A percentile compares a stretch with the other conserved stretches of the same genome.
These are phyloP conservation scores for Anarsia innoxiella DNA, from an alignment of 2,888 invertebrate genomes.

Conservation along the genomic window DNA sequence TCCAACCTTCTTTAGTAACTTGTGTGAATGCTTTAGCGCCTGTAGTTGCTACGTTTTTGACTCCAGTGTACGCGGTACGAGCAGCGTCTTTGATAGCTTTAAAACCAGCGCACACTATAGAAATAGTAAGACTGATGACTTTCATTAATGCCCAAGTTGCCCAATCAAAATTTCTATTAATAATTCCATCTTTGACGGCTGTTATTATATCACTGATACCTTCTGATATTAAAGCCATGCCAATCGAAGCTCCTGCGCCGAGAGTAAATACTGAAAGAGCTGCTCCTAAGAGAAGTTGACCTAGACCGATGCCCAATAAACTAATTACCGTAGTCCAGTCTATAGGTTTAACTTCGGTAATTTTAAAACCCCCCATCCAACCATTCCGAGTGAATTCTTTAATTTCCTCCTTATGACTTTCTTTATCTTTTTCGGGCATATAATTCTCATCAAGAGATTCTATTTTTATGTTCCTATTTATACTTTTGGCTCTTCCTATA, in stretches of 20 bases:
- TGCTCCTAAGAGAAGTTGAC: constrained; percentile 16
- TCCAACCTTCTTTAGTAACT: constrained; percentile 11
- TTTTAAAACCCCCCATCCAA: constrained; percentile 15
- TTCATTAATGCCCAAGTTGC: constrained; percentile 17
- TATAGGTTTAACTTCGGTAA: constrained; percentile 17
- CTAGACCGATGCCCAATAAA: constrained; percentile 15
- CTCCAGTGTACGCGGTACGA: constrained; percentile 11
- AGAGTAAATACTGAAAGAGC: constrained; percentile 14
- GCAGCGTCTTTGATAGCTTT: constrained; percentile 18
- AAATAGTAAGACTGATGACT: constrained; percentile 14
- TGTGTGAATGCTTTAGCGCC: constrained; percentile 13
- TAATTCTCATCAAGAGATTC: constrained; percentile 10
- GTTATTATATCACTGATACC: constrained; percentile 17
- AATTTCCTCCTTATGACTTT: constrained; percentile 12
- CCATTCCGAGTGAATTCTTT: constrained; percentile 15
- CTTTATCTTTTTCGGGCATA: constrained; percentile 8
- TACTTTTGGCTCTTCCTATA: constrained; percentile 12
- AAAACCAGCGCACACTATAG: constrained; percentile 14
- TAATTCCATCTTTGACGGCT: constrained; percentile 17
- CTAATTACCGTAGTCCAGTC: constrained; percentile 14
- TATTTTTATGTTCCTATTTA: constrained; percentile 11
- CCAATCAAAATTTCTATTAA: constrained; percentile 17
- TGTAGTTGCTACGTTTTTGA: constrained; percentile 9
- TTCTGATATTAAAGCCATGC: constrained; percentile 14
- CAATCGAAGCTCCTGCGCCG: constrained; percentile 13